Evolutionary conservation across 1,140 invertebrate species (phyloP).

Genomic region (Euglossa dilemma): DNA sequence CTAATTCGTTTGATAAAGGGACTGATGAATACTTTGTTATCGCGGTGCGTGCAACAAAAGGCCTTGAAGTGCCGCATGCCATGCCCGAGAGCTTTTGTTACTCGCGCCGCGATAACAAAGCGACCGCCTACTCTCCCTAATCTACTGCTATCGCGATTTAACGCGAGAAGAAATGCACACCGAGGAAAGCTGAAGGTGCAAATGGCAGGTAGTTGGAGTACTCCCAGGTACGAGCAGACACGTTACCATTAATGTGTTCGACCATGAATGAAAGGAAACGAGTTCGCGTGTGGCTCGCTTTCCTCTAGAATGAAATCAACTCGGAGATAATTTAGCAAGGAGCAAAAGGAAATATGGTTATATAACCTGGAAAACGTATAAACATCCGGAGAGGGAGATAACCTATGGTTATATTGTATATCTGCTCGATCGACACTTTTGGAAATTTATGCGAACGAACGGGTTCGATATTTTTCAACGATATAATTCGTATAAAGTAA

Average conservation of each 20-base stretch:
- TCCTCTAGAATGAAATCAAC: background rate
- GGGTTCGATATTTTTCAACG: no score
- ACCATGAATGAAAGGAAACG: background rate
- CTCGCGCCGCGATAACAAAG: conserved; percentile 26
- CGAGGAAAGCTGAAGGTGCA: conserved; percentile 16
- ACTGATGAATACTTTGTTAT: conserved; percentile 33
- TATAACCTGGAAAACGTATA: background rate
- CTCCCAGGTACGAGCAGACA: background rate
- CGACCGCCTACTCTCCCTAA: conserved; percentile 5
- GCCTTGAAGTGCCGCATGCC: conserved; percentile 41
- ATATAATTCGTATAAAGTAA: no score
- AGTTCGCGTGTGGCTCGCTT: background rate
- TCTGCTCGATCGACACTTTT: background rate
- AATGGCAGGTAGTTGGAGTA: conserved; percentile 29
- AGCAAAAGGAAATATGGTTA: background rate
- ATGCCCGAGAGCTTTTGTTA: conserved; percentile 41
- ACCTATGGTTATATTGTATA: no score
- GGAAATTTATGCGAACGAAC: background rate
- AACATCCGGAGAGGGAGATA: background rate
- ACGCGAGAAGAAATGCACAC: conserved; percentile 54
- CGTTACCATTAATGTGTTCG: background rate
- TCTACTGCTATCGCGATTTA: conserved; percentile 52
- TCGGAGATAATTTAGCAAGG: background rate
- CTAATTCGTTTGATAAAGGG: conserved; percentile 31
- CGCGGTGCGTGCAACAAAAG: conserved; percentile 44